Evolutionary conservation across 1,140 invertebrate genomes (phyloP), one percentile per base, ranked within the genome.

Genomic region (Lasaia peninsularis): DNA sequence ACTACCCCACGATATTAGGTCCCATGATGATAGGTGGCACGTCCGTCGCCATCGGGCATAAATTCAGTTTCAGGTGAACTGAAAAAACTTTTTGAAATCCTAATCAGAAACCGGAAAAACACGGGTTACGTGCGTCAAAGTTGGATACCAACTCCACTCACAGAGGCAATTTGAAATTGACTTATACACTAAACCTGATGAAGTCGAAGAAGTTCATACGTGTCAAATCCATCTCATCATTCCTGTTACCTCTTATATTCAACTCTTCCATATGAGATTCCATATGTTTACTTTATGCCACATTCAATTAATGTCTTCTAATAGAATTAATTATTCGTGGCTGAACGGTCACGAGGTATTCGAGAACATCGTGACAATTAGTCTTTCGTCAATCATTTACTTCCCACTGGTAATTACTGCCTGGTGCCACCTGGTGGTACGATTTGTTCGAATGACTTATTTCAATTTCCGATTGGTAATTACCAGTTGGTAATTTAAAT

Each of bases 351-450:
- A 37, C 34, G 12, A 24, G 35, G 53, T 55, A 55, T 55, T 37
- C 34, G 21, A 14, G 35, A 44, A 40, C 53, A 16, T 24, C 18
- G 33, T 28, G 53, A 31, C 53, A 16, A 48, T 48, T 48, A 21
- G 10, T 21, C 21, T 44, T 40, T 40, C 53, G 37, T 40, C 53
- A 35, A 20, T 34, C 52, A 12, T 10, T 16, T 14, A 44, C 53
- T 55, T 55, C 53, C 53, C 53, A 52, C 31, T 44, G 35, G 35
- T 21, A 53, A 14, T 54, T 40, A 55, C 40, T 40, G 12, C 37
- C 2, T 12, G 34, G n/a, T 37, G 28, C 24, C 31, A 32, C 14
- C 32, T 10, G 0, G 11, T 3, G 5, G 28, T 33, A 12, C 14
- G 11, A 32, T 5, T 3, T 18, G 11, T 16, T 12, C n/a, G 24